These are phyloP conservation scores for Tringa solitaria DNA, from an alignment of 2,113 vertebrate genomes.

Conservation along the genomic window DNA sequence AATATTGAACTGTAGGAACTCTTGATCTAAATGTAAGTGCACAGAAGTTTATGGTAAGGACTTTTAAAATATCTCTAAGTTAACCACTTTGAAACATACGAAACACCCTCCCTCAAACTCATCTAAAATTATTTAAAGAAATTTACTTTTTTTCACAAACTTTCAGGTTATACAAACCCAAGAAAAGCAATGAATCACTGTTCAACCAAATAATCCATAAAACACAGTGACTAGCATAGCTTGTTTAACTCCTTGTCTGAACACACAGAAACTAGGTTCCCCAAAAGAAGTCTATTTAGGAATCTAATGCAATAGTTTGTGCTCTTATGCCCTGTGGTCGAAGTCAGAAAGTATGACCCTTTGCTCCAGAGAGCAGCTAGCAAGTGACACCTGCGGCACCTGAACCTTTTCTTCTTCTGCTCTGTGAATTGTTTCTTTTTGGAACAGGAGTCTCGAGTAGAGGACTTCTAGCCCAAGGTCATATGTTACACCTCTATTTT, in stretches of 20 bases:
- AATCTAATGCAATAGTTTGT: neutral
- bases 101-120: neutral
- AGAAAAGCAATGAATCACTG: neutral
- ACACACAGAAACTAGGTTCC: neutral
- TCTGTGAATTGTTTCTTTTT: neutral
- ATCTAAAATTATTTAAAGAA: neutral
- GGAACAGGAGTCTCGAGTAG: neutral
- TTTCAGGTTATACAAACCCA: rapidly evolving
- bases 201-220: neutral
- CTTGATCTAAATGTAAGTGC: neutral
- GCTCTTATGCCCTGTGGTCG: neutral
- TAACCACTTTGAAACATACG: neutral
- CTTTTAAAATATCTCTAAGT: neutral
- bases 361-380: neutral
- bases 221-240: neutral
- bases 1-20: neutral
- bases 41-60: neutral
- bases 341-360: neutral
- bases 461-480: neutral
- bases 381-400: rapidly evolving
- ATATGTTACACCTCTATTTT: neutral
- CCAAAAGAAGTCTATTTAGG: neutral
- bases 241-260: neutral
- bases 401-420: neutral
- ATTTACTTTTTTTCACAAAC: neutral